A percentile compares a stretch with the other conserved stretches of the same genome.
These are phyloP conservation scores for Pseudocheirus occidentalis DNA, from an alignment of 2,797 vertebrate genomes.

Conservation along the genomic window DNA sequence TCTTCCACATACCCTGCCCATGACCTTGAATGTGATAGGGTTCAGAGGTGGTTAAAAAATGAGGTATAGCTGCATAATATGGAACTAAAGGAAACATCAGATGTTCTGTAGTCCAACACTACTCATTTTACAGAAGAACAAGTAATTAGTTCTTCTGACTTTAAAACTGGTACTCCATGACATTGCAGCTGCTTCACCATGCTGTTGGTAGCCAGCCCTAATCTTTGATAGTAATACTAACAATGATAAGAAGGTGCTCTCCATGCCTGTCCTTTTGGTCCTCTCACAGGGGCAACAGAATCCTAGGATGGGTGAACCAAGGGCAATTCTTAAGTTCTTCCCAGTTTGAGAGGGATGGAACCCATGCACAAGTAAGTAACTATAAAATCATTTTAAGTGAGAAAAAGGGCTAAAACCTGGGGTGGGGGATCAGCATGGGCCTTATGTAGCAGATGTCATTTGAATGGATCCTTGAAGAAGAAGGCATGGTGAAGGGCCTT, in stretches of 20 bases:
- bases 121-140: neutral
- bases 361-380: neutral
- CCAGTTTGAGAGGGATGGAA: neutral
- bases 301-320: neutral
- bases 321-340: neutral
- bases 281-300: neutral
- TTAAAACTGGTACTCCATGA: neutral
- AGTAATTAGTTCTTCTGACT: neutral
- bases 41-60: neutral
- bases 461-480: neutral
- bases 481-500: neutral
- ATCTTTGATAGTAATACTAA: neutral
- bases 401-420: neutral
- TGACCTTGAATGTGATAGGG: slow-evolving; percentile 5
- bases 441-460: neutral
- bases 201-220: neutral
- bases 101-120: neutral
- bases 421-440: neutral
- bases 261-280: neutral
- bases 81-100: neutral
- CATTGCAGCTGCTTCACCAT: neutral
- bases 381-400: neutral
- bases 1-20: slow-evolving; percentile 2
- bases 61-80: neutral
- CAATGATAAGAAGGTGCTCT: neutral